Evolutionary conservation across 2,888 invertebrate genomes (phyloP), one percentile per base, ranked within the genome.

Genomic region (Phalangium opilio): DNA sequence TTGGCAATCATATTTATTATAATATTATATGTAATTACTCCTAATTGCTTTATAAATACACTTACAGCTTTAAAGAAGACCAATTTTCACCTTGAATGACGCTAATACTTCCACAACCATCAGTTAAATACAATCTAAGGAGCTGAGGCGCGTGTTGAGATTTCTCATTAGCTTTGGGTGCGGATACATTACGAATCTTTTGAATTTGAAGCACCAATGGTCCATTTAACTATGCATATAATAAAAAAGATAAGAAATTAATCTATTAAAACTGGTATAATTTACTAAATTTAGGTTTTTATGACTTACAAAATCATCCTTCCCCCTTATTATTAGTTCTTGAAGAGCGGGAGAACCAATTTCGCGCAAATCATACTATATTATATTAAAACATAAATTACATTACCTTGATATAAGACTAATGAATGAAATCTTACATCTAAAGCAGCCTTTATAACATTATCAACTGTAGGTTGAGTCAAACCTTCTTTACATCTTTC

Each of bases 121-220:
- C 91, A 14, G 84, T 85, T 51, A 91, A 66, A 1, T 79, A 80
- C 20, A 91, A 63, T 62, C 84, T 86, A 47, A 89, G 68, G 75
- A 91, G 78, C 17, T 85, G 75, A 7, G 89, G 87, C 11, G 85
- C 84, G 8, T 49, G 48, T 33, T 47, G 36, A 10, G 86, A 84
- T 66, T 89, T 87, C 64, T 87, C 85, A 18, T 41, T 41, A 12
- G 79, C 78, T 69, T 90, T 91, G 3, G 91, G 90, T 27, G 87
- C 86, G 11, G 87, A 76, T 41, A 89, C 77, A 70, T 91, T 90
- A 12, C 85, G 75, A 43, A 89, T 73, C 68, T 86, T 86, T 64
- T 82, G 81, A 58, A 91, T 77, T 73, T 91, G 91, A 40, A 91
- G 71, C 34, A 91, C 79, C 33, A 67, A 62, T 41, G 67, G 65